A percentile compares a stretch with the other conserved stretches of the same genome.
Conservation (phyloP, 2,888 invertebrate species). For the Latheticus oryzae region DNA sequence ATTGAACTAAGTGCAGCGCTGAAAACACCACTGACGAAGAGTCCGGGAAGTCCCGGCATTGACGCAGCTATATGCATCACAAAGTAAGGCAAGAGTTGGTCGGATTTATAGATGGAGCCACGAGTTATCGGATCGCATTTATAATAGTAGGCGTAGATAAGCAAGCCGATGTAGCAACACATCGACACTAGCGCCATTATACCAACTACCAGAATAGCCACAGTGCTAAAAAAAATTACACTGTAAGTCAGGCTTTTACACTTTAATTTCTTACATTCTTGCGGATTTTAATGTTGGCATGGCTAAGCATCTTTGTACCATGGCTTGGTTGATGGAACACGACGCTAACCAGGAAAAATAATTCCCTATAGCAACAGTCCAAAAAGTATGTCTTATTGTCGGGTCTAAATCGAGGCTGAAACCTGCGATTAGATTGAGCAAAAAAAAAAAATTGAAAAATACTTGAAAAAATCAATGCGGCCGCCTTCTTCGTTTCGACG, state of each 20-base stretch:
- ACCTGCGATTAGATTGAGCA: constrained; percentile 1
- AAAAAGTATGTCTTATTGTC: constrained; percentile 82
- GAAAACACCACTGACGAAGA: constrained; percentile 88
- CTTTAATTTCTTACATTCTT: constrained; percentile 70
- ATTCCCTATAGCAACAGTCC: constrained; percentile 82
- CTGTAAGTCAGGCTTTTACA: not conserved
- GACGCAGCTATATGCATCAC: constrained; percentile 82
- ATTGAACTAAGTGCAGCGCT: constrained; percentile 87
- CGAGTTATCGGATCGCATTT: constrained; percentile 87
- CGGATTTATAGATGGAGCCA: constrained; percentile 76
- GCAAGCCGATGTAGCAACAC: constrained; percentile 86
- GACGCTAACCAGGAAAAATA: constrained; percentile 85
- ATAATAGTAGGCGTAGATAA: constrained; percentile 87
- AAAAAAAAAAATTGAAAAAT: constrained; percentile 44
- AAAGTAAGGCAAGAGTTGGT: constrained; percentile 83
- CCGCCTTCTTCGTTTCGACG: constrained; percentile 71
- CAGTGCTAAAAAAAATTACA: constrained; percentile 69
- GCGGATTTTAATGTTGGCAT: constrained; percentile 79
- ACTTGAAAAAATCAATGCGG: constrained; percentile 81
- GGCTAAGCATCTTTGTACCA: constrained; percentile 86
- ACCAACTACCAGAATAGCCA: constrained; percentile 82
- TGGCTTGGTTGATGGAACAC: constrained; percentile 87
- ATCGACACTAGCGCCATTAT: constrained; percentile 79
- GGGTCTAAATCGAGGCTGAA: constrained; percentile 81
- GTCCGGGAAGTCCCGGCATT: constrained; percentile 83